Evolutionary conservation across 2,797 vertebrate genomes (phyloP).

Genomic region (Periparus ater): DNA sequence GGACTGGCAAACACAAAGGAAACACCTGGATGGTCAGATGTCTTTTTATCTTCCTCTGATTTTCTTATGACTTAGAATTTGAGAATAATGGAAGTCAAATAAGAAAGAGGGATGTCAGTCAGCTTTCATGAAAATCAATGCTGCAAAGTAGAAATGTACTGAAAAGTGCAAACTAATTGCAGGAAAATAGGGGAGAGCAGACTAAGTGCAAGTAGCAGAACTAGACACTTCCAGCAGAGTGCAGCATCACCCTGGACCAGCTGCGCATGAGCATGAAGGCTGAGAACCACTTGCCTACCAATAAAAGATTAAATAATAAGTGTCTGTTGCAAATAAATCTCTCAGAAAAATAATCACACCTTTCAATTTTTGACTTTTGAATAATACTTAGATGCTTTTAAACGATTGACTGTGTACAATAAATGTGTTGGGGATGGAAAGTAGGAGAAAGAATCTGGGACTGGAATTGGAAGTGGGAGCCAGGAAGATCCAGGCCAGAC

Average conservation of each 20-base stretch:
- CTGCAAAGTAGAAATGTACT: neutral
- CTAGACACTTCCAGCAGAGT: slow-evolving; percentile 63
- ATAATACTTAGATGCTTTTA: neutral
- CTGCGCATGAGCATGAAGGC: fast-evolving
- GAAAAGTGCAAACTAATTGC: neutral
- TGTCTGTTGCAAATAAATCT: neutral
- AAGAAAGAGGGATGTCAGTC: neutral
- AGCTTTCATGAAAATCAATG: neutral
- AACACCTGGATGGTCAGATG: neutral
- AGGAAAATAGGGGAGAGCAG: neutral
- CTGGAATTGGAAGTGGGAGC: neutral
- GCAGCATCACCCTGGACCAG: slow-evolving; percentile 22
- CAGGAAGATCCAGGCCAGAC: neutral
- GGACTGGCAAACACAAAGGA: slow-evolving; percentile 20
- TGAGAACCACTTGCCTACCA: fast-evolving
- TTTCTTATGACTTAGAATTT: neutral
- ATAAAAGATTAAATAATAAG: neutral
- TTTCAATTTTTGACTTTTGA: neutral
- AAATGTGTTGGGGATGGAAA: neutral
- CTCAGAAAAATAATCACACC: neutral
- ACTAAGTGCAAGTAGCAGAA: neutral
- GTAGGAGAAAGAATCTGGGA: neutral
- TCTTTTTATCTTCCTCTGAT: neutral
- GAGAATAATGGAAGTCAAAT: neutral
- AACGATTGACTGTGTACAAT: neutral